These are phyloP conservation scores for Tokudaia muenninki DNA, from an alignment of 2,797 vertebrate genomes.

Conservation along the genomic window DNA sequence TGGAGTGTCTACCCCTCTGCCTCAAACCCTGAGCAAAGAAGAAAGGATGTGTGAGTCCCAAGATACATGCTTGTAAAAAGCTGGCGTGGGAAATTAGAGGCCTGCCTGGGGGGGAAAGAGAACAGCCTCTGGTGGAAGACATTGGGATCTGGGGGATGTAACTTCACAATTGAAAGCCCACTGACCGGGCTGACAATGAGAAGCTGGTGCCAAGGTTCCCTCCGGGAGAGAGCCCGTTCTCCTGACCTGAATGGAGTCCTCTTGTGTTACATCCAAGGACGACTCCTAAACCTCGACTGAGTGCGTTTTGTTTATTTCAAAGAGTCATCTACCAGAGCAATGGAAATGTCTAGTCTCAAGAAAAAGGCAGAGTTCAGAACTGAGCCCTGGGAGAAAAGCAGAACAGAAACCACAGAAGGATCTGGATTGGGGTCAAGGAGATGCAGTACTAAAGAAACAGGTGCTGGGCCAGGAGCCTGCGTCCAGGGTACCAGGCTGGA, in stretches of 20 bases:
- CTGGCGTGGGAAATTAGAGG: not conserved
- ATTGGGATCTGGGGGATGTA: not conserved
- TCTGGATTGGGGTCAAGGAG: not conserved
- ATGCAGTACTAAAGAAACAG: not conserved
- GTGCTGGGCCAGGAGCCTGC: not conserved
- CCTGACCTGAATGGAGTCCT: not conserved
- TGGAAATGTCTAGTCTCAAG: not conserved
- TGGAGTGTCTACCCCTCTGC: not conserved
- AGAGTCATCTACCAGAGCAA: not conserved
- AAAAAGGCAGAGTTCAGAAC: not conserved
- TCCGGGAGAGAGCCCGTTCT: not conserved
- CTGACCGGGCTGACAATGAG: not conserved
- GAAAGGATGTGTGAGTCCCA: not conserved
- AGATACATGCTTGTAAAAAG: slow-evolving; percentile 29
- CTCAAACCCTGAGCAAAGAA: slow-evolving; percentile 30
- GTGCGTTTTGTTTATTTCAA: not conserved
- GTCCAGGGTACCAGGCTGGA: not conserved
- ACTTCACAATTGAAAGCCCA: not conserved
- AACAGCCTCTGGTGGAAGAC: not conserved
- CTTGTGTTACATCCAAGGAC: not conserved
- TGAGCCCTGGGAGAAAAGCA: not conserved
- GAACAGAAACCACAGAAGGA: not conserved
- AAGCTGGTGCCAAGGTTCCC: not conserved
- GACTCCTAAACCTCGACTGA: not conserved
- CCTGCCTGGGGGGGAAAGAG: not conserved